Conservation (phyloP, 2,113 vertebrate species). For the Ptyas mucosa region DNA sequence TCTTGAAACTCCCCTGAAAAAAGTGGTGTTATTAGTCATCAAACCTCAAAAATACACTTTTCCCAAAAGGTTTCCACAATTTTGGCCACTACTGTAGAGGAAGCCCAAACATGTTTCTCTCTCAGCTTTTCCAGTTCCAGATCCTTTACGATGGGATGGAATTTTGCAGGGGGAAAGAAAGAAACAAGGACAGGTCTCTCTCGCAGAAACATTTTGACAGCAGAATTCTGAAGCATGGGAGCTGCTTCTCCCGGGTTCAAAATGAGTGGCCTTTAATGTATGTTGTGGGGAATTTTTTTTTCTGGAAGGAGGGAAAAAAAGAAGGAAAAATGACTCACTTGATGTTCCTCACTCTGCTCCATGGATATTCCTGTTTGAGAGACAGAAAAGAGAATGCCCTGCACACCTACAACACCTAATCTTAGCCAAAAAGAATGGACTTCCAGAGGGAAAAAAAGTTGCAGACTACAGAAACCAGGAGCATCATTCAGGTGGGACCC, state of each 20-base stretch:
- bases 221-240: not conserved
- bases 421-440: no score
- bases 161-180: not conserved
- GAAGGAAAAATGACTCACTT: not conserved
- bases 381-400: not conserved
- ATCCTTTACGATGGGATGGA: not conserved
- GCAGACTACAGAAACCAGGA: no score
- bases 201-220: not conserved
- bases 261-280: not conserved
- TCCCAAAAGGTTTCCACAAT: not conserved
- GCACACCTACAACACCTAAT: no score
- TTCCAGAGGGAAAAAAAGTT: no score
- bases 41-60: no score
- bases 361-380: not conserved
- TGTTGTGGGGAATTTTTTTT: not conserved
- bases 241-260: not conserved
- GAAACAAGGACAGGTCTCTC: not conserved
- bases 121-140: not conserved
- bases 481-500: no score
- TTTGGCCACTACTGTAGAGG: no score
- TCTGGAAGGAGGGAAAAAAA: no score
- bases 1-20: no score
- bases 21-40: no score
- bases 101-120: not conserved
- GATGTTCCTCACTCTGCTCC: not conserved